phyloP scores from a whole-genome alignment of 1,140 invertebrate genomes.

The Leptinotarsa texana region DNA sequence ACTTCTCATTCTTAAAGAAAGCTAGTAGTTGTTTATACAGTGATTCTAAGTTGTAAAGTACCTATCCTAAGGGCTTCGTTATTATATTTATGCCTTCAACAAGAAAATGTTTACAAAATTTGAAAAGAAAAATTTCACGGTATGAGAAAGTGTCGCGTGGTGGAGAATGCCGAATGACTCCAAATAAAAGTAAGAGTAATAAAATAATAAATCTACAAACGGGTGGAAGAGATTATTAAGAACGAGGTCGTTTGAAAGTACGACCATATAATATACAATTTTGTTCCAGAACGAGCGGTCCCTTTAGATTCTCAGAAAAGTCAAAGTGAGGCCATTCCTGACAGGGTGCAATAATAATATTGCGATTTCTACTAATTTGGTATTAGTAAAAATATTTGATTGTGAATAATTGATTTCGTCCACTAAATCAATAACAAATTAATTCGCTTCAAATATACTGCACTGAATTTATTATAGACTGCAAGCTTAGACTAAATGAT shows the following conservation, averaged over 20 bases:
- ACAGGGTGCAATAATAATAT: too few species aligned
- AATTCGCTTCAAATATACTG: too few species aligned
- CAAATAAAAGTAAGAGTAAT: background rate
- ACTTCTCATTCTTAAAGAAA: too few species aligned
- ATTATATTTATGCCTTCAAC: slow-evolving; percentile 1
- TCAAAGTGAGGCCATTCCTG: background rate
- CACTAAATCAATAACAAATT: too few species aligned
- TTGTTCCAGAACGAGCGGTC: background rate
- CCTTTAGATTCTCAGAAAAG: background rate
- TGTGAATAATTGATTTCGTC: too few species aligned
- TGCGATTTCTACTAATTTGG: too few species aligned
- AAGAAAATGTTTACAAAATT: slow-evolving; percentile 3
- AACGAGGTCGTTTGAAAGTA: background rate
- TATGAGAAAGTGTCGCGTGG: slow-evolving; percentile 5
- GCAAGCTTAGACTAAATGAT: too few species aligned
- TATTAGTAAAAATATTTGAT: too few species aligned
- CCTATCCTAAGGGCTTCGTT: background rate
- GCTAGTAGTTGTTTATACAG: too few species aligned
- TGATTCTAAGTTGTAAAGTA: background rate
- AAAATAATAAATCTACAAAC: slow-evolving; percentile 7
- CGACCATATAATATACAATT: background rate
- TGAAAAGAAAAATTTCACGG: background rate
- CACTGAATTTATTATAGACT: too few species aligned
- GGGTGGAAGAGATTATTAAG: background rate
- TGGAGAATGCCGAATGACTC: background rate